Evolutionary conservation across 1,140 invertebrate genomes (phyloP).

Genomic region (Dreissena rostriformis): DNA sequence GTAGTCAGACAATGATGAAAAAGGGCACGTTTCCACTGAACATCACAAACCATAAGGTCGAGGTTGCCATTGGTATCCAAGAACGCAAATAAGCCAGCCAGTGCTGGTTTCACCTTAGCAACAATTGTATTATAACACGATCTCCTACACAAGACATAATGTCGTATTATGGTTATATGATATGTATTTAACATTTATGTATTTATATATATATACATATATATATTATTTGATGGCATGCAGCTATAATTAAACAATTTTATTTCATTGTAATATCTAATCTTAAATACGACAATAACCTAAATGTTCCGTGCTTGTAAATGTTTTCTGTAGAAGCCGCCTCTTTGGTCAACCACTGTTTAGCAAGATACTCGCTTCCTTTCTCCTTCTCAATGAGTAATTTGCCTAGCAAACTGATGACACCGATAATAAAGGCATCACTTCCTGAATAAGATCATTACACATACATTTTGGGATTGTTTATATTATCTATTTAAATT

Average conservation of each 20-base stretch:
- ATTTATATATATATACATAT: too few species aligned
- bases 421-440: not conserved
- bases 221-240: too few species aligned
- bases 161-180: too few species aligned
- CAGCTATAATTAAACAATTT: too few species aligned
- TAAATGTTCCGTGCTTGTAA: slow-evolving; percentile 68
- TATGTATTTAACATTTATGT: too few species aligned
- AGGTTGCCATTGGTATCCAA: slow-evolving; percentile 70
- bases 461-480: too few species aligned
- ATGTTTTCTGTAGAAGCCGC: slow-evolving; percentile 62
- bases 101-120: slow-evolving; percentile 63
- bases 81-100: slow-evolving; percentile 69
- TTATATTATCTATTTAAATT: too few species aligned
- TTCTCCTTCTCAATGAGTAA: slow-evolving; percentile 65
- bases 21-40: slow-evolving; percentile 41
- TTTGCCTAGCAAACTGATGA: not conserved
- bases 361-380: slow-evolving; percentile 15
- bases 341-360: slow-evolving; percentile 66
- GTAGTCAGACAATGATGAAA: not conserved
- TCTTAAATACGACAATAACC: slow-evolving; percentile 28
- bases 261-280: too few species aligned
- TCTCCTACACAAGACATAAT: slow-evolving; percentile 42
- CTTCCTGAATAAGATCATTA: too few species aligned
- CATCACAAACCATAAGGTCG: slow-evolving; percentile 59
- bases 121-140: slow-evolving; percentile 65